Evolutionary conservation across 2,113 vertebrate genomes (phyloP), one percentile per base, ranked within the genome.

Genomic region (Syrmaticus mikado): DNA sequence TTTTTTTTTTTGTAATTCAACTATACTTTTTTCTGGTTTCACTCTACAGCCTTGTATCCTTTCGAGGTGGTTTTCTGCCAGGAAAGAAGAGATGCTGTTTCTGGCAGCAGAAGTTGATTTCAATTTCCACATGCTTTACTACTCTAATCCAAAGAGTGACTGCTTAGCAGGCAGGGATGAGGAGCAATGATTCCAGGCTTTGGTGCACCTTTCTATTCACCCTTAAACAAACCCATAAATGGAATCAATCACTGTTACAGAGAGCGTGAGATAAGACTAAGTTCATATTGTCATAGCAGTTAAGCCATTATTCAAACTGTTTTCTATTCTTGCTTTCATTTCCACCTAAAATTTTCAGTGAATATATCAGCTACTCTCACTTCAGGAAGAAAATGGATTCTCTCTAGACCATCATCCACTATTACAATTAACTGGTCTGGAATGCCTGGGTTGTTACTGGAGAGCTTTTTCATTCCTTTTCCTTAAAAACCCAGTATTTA

Each of bases 381-480:
- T 45, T 62, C 34, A 74, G 58, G 53, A 64, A 53, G 30, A 58
- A 36, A 21, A 45, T 34, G 40, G 53, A 8, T 57, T 85, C 75
- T 88, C 52, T 28, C 52, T 82, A 82, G 41, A 74, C 16, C 21
- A n/a, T 12, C 34, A 52, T 5, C 21, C 4, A 64, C 52, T 8
- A 55, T 43, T 73, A 32, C 24, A 82, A 79, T 45, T 79, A 57
- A 81, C 27, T 52, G n/a, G 72, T n/a, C n/a, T 80, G n/a, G 78
- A 92, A 82, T 25, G 30, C 30, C 10, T 17, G 8, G 36, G 20
- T 53, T 92, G 67, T 40, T 73, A 36, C 24, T 78, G 27, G 55
- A 92, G 50, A 85, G 38, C 7, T 62, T 87, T 87, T 87, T 34
- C 5, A n/a, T 94, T 95, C 27, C 17, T 92, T 92, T 91, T 55